Percentiles rank a stretch among this genome's conserved stretches.
These are phyloP conservation scores for Chamaea fasciata DNA, from an alignment of 2,113 vertebrate genomes.

Conservation along the genomic window DNA sequence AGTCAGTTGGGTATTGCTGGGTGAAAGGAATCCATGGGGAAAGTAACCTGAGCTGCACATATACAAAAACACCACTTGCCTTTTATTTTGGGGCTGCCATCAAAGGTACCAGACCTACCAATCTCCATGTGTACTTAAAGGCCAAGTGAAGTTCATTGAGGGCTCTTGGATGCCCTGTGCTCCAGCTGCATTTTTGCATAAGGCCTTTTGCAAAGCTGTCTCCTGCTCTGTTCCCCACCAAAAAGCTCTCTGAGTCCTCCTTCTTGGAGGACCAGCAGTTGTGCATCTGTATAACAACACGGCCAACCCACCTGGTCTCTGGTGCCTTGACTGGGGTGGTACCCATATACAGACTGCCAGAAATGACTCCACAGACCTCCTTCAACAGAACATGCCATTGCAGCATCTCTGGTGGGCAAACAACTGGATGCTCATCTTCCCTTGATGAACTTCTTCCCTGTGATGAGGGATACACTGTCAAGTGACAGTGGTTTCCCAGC, in stretches of 20 bases:
- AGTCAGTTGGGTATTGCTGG: background rate
- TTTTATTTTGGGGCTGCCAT: background rate
- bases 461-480: background rate
- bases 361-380: background rate
- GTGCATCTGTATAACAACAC: rapidly evolving
- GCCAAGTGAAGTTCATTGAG: background rate
- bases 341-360: rapidly evolving
- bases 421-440: background rate
- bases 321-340: background rate
- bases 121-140: background rate
- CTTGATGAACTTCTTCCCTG: background rate
- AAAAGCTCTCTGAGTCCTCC: background rate
- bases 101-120: rapidly evolving
- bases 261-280: background rate
- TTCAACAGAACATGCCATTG: background rate
- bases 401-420: background rate
- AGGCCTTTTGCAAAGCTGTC: background rate
- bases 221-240: background rate
- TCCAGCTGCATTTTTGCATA: background rate
- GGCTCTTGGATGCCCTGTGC: background rate
- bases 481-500: background rate
- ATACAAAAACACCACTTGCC: background rate
- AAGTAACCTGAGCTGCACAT: background rate
- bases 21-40: background rate
- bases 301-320: background rate